Evolutionary conservation across 2,888 invertebrate genomes (phyloP), one percentile per base, ranked within the genome.

Genomic region (Nomada ferruginata): DNA sequence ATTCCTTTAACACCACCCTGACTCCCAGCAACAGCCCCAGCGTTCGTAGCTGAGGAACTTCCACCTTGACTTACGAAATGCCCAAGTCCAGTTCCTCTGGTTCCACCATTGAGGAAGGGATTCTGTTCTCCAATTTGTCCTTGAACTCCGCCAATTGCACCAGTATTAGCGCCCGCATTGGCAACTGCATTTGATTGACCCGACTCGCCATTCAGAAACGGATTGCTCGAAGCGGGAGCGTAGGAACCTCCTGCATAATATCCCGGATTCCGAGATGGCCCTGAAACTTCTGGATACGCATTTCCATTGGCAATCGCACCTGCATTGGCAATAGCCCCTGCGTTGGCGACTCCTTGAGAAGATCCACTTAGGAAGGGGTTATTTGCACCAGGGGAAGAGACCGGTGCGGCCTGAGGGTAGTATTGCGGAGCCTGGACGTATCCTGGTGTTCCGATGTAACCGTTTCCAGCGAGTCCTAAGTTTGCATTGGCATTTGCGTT

Each of bases 291-390:
- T 7, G 53, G 53, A 53, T 53, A 53, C 23, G 42, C 10, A 11
- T 68, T 55, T 23, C 66, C 66, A 13, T 26, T 26, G 11, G 11
- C 50, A 11, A 13, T 1, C 2, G 52, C 68, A 5, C 68, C 68
- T 18, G 68, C 69, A 26, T 57, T 69, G 4, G 65, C 65, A 10
- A 1, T 63, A 23, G 63, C 63, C 11, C 7, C 26, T 18, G 64
- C 64, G 36, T 20, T 59, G 11, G 59, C 70, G 0, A 0, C 47
- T 15, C 59, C 70, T n/a, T 59, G 44, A 5, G 70, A 26, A n/a
- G 10, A 47, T 70, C 29, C 70, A 13, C 65, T 50, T 10, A 84
- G 65, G 59, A 84, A 82, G 15, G 81, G 66, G 75, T 79, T 87
- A 53, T 61, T 59, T 7, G n/a, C 53, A 36, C 64, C 36, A 53